Conservation (phyloP, 2,113 vertebrate species). For the Progne subis region DNA sequence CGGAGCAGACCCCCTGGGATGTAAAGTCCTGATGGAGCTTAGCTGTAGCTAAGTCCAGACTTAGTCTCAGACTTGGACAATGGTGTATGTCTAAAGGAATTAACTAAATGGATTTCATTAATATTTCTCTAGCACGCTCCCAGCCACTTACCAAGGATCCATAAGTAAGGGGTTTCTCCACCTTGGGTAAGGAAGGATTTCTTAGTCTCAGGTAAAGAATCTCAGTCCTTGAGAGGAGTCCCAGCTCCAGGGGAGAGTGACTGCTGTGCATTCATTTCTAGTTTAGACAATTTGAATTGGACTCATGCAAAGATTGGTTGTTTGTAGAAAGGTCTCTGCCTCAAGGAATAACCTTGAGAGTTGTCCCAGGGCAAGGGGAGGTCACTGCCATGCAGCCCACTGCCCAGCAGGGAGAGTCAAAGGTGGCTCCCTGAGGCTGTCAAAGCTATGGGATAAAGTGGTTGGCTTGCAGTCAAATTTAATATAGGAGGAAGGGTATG, state of each 20-base stretch:
- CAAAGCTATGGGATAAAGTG: not conserved
- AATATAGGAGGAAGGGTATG: not conserved
- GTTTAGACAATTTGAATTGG: not conserved
- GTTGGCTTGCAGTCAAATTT: not conserved
- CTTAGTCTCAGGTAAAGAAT: not conserved
- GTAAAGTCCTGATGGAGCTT: not conserved
- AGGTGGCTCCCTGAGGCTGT: not conserved
- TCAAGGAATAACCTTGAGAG: not conserved
- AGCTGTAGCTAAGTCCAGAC: not conserved
- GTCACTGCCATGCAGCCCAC: accelerated
- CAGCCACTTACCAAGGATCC: not conserved
- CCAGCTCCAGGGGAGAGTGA: not conserved
- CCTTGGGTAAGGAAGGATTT: not conserved
- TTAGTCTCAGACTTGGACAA: not conserved
- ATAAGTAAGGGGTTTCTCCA: not conserved
- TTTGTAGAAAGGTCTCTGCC: not conserved
- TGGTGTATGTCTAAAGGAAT: not conserved
- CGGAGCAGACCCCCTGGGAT: not conserved
- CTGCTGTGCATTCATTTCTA: not conserved
- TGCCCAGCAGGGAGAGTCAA: not conserved
- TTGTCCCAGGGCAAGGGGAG: not conserved
- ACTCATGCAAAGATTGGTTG: not conserved
- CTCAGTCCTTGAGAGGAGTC: not conserved
- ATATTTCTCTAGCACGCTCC: not conserved
- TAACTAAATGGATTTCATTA: not conserved